These are phyloP conservation scores for Sceliomorpha sp. DNA, from an alignment of 2,888 invertebrate species.

Conservation along the genomic window DNA sequence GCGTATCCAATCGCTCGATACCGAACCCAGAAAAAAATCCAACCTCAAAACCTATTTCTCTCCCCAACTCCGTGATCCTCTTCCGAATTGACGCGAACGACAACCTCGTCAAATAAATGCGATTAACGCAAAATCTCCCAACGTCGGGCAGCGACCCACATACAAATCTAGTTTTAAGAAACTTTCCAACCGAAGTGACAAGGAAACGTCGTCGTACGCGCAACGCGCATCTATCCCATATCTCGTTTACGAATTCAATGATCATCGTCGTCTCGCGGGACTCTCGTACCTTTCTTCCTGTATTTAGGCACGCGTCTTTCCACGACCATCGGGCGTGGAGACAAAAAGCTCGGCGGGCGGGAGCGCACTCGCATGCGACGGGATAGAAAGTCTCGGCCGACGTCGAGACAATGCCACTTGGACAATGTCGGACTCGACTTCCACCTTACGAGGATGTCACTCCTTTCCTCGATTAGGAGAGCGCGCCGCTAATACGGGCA, in stretches of 20 bases:
- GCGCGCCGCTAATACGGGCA: constrained; percentile 25
- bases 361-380: constrained; percentile 69
- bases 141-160: constrained; percentile 43
- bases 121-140: too few species aligned
- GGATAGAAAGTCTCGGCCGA: constrained; percentile 70
- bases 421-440: constrained; percentile 33
- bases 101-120: too few species aligned
- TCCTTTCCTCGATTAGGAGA: constrained; percentile 41
- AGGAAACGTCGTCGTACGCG: constrained; percentile 28
- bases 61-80: too few species aligned
- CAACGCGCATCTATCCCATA: constrained; percentile 30
- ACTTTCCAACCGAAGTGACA: constrained; percentile 24
- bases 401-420: constrained; percentile 46
- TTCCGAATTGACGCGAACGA: too few species aligned
- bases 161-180: constrained; percentile 37
- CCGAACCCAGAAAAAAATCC: too few species aligned
- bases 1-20: too few species aligned
- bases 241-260: constrained; percentile 60
- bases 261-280: constrained; percentile 47
- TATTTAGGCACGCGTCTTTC: constrained; percentile 67
- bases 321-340: constrained; percentile 47
- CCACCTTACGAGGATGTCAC: constrained; percentile 40
- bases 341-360: constrained; percentile 54
- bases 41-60: too few species aligned
- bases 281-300: constrained; percentile 74